Percentiles rank a stretch among this genome's conserved stretches.
These are phyloP conservation scores for Phymastichus coffea DNA, from an alignment of 1,140 invertebrate genomes.

Conservation along the genomic window DNA sequence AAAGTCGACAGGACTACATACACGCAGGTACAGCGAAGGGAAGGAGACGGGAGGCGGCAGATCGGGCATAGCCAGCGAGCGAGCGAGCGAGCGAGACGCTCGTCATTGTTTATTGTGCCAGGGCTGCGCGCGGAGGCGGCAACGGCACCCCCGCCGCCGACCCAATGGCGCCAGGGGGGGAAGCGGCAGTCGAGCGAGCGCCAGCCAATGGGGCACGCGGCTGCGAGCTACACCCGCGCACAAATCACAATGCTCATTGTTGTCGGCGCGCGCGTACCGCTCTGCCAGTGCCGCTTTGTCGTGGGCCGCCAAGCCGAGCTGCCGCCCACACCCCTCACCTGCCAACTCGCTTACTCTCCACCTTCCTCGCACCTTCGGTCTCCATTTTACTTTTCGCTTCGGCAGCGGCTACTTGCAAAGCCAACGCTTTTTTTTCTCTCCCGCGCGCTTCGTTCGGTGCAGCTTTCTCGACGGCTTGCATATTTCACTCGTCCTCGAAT, in stretches of 20 bases:
- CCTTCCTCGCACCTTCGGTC: constrained; percentile 28
- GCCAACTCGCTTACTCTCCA: constrained; percentile 28
- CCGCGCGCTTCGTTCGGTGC: no score
- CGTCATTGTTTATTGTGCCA: constrained; percentile 54
- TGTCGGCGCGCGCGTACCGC: constrained; percentile 45
- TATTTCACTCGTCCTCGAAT: no score
- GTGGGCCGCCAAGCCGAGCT: neutral
- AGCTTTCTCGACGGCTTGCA: no score
- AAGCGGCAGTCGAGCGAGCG: constrained; percentile 35
- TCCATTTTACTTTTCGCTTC: no score
- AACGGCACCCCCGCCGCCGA: constrained; percentile 39
- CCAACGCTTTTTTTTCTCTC: no score
- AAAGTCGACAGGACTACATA: no score
- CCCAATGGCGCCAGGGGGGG: constrained; percentile 33
- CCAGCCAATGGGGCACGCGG: constrained; percentile 44
- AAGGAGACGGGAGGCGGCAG: no score
- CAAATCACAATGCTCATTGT: constrained; percentile 60
- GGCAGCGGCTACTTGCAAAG: no score
- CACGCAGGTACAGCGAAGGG: no score
- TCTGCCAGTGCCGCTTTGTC: neutral
- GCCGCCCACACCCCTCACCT: constrained; percentile 44
- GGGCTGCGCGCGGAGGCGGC: constrained; percentile 37
- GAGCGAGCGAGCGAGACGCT: no score
- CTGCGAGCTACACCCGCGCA: constrained; percentile 48
- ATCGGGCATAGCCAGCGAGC: no score